A percentile compares a stretch with the other conserved stretches of the same genome.
Evolutionary conservation across 1,140 invertebrate genomes (phyloP).

Genomic region (Microplitis demolitor): DNA sequence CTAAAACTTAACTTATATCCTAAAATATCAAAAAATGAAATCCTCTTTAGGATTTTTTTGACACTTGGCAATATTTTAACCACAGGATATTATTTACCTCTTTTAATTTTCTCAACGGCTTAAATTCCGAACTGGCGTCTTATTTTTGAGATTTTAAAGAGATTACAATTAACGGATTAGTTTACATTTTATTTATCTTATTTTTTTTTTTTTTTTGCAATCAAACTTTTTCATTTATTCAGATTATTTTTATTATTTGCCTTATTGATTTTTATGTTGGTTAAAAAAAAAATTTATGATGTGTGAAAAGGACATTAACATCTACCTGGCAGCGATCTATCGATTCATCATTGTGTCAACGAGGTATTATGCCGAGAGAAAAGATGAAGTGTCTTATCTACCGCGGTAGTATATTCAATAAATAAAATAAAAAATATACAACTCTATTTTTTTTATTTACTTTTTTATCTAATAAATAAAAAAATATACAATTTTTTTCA

Average conservation of each 20-base stretch:
- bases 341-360: conserved; percentile 59
- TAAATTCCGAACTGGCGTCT: neutral
- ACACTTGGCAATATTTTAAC: neutral
- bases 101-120: neutral
- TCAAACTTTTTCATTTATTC: neutral
- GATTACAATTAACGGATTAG: conserved; percentile 18
- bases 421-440: too few relatives aligned
- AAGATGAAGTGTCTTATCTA: conserved; percentile 23
- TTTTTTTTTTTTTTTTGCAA: neutral
- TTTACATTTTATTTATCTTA: neutral
- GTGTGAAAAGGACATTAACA: conserved; percentile 18
- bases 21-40: neutral
- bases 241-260: too few relatives aligned
- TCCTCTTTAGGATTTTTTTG: neutral
- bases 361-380: conserved; percentile 41
- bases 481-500: too few relatives aligned
- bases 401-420: conserved; percentile 11
- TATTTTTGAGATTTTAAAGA: neutral
- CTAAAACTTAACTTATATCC: neutral
- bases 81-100: neutral
- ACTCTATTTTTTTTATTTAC: conserved; percentile 1
- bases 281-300: neutral
- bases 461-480: neutral
- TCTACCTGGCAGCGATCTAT: conserved; percentile 32
- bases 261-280: too few relatives aligned